Percentiles rank a stretch among this genome's conserved stretches.
Conservation (phyloP, 1,140 invertebrate species). For the Drosophila trapezifrons region DNA sequence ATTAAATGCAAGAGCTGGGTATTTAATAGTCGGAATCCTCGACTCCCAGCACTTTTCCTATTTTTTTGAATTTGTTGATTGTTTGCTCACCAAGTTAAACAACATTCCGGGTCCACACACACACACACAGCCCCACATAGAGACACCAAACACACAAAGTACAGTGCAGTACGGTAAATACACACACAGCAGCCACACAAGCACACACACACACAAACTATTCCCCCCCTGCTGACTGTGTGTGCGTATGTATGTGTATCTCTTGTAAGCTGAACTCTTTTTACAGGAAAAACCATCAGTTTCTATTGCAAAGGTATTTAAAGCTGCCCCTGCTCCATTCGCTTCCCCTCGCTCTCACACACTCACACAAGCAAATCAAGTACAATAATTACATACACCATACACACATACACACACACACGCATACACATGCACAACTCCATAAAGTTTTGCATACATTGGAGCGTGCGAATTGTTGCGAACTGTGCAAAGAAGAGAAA, state of each 20-base stretch:
- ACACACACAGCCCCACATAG: conserved; percentile 16
- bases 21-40: conserved; percentile 1
- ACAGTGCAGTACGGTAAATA: conserved; percentile 26
- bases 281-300: conserved; percentile 84
- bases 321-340: conserved; percentile 63
- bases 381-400: conserved; percentile 31
- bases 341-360: background rate
- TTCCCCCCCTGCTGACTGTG: conserved; percentile 31
- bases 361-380: conserved; percentile 18
- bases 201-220: conserved; percentile 29
- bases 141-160: conserved; percentile 15
- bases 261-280: conserved; percentile 82
- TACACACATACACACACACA: conserved; percentile 14
- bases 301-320: conserved; percentile 84
- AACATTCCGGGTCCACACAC: conserved; percentile 36
- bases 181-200: conserved; percentile 18
- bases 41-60: background rate
- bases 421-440: conserved; percentile 17
- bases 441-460: conserved; percentile 61
- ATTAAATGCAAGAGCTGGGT: conserved; percentile 1
- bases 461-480: conserved; percentile 58
- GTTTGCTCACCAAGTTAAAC: conserved; percentile 26
- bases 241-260: conserved; percentile 67
- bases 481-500: conserved; percentile 13
- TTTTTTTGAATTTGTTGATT: conserved; percentile 15